Percentiles rank a stretch among this genome's conserved stretches.
phyloP scores from a whole-genome alignment of 2,113 vertebrate species.

The Origma solitaria region DNA sequence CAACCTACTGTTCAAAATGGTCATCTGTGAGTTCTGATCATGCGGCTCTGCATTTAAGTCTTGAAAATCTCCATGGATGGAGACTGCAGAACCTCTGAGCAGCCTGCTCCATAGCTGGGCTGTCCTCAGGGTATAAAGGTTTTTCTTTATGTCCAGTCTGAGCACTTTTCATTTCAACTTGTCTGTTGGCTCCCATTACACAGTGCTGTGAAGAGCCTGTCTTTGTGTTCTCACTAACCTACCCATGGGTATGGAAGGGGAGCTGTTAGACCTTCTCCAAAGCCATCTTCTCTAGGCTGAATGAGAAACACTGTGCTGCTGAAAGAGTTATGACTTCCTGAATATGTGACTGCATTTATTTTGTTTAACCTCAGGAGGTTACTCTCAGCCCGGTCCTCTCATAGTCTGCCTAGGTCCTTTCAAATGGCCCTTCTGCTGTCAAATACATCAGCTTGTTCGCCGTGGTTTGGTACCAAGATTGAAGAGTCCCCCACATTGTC shows the following conservation, averaged over 20 bases:
- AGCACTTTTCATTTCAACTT: background rate
- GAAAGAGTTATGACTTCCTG: background rate
- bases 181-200: background rate
- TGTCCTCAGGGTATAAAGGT: accelerated
- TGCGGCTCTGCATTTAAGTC: background rate
- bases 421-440: background rate
- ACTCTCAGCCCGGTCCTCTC: background rate
- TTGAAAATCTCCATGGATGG: background rate
- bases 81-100: background rate
- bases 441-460: background rate
- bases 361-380: background rate
- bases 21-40: background rate
- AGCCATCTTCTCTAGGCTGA: background rate
- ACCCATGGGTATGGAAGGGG: too few species aligned
- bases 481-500: background rate
- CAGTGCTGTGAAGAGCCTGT: background rate
- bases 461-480: background rate
- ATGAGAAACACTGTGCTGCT: background rate
- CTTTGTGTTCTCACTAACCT: background rate
- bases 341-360: background rate
- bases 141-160: background rate
- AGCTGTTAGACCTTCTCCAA: background rate
- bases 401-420: background rate
- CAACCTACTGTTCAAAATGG: background rate
- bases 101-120: background rate